Evolutionary conservation across 2,888 invertebrate genomes (phyloP).

Genomic region (Hirtodrosophila confusa): DNA sequence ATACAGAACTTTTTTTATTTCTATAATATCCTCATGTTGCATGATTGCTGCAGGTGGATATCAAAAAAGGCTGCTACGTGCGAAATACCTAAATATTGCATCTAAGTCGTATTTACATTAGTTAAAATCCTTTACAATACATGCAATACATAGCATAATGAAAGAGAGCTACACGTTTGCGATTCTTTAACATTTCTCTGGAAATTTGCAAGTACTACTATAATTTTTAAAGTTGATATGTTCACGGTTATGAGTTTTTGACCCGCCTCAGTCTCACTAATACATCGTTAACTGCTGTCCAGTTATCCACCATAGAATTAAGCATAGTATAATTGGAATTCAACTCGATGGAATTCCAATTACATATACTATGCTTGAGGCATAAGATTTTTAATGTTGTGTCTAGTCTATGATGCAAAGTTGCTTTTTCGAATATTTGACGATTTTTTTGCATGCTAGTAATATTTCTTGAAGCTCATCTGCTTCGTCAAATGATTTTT

Average conservation of each 20-base stretch:
- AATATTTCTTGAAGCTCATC: not conserved
- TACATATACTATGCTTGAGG: too few species aligned
- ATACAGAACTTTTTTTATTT: not conserved
- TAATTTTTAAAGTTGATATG: not conserved
- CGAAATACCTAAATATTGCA: not conserved
- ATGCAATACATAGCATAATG: not conserved
- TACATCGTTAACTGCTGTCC: too few species aligned
- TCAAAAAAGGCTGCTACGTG: conserved; percentile 1
- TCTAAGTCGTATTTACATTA: not conserved
- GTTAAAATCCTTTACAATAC: not conserved
- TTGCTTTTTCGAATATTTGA: conserved; percentile 26
- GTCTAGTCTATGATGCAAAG: conserved; percentile 17
- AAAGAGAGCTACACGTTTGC: not conserved
- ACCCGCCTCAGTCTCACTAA: not conserved
- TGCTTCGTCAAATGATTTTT: conserved; percentile 6
- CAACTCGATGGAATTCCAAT: too few species aligned
- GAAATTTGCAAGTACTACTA: conserved; percentile 2
- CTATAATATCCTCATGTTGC: conserved; percentile 1
- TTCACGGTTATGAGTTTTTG: conserved; percentile 3
- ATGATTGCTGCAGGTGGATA: conserved; percentile 4
- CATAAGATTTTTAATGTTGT: conserved; percentile 12
- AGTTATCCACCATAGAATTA: conserved; percentile 20
- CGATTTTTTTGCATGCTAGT: not conserved
- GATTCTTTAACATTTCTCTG: conserved; percentile 15
- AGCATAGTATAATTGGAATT: conserved; percentile 19